Evolutionary conservation across 2,888 invertebrate genomes (phyloP), one percentile per base, ranked within the genome.

Genomic region (Neoascia interrupta): DNA sequence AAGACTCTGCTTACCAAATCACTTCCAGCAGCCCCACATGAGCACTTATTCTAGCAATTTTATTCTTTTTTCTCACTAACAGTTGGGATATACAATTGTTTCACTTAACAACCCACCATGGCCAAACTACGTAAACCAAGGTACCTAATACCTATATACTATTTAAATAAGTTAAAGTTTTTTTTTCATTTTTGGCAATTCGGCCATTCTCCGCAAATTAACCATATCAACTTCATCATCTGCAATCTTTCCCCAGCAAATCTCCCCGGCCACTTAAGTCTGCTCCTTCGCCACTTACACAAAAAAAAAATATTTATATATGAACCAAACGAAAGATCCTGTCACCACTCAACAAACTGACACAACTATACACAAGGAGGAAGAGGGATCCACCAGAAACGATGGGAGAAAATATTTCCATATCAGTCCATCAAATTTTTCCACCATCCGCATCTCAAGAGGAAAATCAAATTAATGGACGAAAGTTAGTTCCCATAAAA

Each of bases 381-480:
- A 8, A 36, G 11, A 11, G 26, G 5, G 3, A 11, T 6, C 37
- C 5, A 37, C 37, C 3, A 37, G 2, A 13, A 5, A 5, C 18
- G 18, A 45, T 3, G 37, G 34, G 53, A 63, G 54, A 61, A 73
- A 61, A 56, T 49, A 79, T 79, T 79, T 79, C 73, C 79, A 79
- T 79, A 79, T 73, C 73, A 73, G 79, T 79, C 68, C 79, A 79
- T 79, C 79, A 79, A 79, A 79, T 79, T 79, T 73, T 79, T 79
- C 79, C 79, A 79, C 54, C 79, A 73, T 79, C 73, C 79, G 54
- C 68, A 79, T 79, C 79, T 79, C 79, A 68, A 79, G 79, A 66
- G 79, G 73, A 79, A 79, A 79, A 79, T 79, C 79, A 79, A 79
- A 79, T 79, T 79, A 79, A 79, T 79, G 79, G 79, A 79, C 73